phyloP scores from a whole-genome alignment of 2,888 invertebrate genomes.

The Brachypalpus laphriformis region DNA sequence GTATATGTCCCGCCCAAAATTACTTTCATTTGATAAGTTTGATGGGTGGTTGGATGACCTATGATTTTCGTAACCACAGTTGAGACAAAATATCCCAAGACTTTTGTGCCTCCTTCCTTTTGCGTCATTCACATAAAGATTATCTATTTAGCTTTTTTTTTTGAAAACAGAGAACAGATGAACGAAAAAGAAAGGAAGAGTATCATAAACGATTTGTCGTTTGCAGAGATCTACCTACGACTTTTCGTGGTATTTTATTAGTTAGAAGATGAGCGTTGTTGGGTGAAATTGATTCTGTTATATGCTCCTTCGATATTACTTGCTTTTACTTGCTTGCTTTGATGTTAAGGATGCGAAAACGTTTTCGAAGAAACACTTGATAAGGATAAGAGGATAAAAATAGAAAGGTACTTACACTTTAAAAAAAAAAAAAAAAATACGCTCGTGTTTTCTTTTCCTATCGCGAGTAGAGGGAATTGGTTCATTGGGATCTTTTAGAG shows the following conservation, averaged over 20 bases:
- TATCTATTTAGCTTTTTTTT: constrained; percentile 8
- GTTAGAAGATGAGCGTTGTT: neutral
- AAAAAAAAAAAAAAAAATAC: neutral
- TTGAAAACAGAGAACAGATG: neutral
- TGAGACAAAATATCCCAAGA: neutral
- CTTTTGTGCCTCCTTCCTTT: neutral
- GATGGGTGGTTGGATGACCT: neutral
- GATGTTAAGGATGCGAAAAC: neutral
- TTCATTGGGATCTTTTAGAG: constrained; percentile 15
- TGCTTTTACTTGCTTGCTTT: neutral
- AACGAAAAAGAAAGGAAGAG: neutral
- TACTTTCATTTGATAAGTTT: neutral
- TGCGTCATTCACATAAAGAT: constrained; percentile 17
- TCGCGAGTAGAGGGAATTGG: neutral
- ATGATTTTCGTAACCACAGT: neutral
- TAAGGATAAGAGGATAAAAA: constrained; percentile 35
- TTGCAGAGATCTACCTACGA: neutral
- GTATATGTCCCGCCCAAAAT: neutral
- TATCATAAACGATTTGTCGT: neutral
- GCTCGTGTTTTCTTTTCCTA: neutral
- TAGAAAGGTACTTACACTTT: constrained; percentile 6
- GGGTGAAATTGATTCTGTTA: constrained; percentile 21
- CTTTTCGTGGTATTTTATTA: neutral
- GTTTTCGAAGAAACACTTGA: constrained; percentile 5
- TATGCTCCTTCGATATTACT: constrained; percentile 12